These are phyloP conservation scores for Brachionus plicatilis DNA, from an alignment of 1,140 invertebrate species.

Conservation along the genomic window DNA sequence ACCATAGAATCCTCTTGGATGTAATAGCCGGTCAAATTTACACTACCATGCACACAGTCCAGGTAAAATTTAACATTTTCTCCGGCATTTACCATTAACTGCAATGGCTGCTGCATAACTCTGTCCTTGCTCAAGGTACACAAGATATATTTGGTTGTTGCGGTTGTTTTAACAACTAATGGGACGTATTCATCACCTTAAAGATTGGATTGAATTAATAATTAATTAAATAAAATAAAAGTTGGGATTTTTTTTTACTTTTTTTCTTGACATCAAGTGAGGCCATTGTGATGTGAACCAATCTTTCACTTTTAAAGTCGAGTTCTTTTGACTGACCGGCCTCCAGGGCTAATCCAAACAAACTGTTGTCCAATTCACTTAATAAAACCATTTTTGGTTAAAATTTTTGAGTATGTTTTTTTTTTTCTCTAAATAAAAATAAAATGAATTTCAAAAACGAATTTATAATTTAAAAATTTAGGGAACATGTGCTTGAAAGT, in stretches of 20 bases:
- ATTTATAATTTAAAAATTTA: background rate
- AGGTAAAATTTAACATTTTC: conserved; percentile 29
- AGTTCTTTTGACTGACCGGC: background rate
- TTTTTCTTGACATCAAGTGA: background rate
- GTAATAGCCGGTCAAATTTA: conserved; percentile 35
- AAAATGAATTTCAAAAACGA: background rate
- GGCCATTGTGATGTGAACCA: conserved; percentile 34
- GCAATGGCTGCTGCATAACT: conserved; percentile 21
- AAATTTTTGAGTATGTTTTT: background rate
- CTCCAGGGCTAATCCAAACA: background rate
- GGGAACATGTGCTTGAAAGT: background rate
- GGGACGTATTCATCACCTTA: conserved; percentile 23
- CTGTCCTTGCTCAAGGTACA: conserved; percentile 29
- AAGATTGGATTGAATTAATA: background rate
- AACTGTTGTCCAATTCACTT: conserved; percentile 30
- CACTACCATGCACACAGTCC: background rate
- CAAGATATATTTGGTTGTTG: background rate
- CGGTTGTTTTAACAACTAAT: conserved; percentile 4
- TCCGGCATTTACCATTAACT: conserved; percentile 31
- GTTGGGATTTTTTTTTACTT: background rate
- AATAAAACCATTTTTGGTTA: conserved; percentile 37
- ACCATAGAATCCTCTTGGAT: conserved; percentile 14
- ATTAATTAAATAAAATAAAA: background rate
- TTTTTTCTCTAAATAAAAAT: background rate
- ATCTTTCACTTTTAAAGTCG: conserved; percentile 23